Base-by-base conservation (phyloP, 1,140 invertebrate species). In the Anoplolepis gracilipes region DNA sequence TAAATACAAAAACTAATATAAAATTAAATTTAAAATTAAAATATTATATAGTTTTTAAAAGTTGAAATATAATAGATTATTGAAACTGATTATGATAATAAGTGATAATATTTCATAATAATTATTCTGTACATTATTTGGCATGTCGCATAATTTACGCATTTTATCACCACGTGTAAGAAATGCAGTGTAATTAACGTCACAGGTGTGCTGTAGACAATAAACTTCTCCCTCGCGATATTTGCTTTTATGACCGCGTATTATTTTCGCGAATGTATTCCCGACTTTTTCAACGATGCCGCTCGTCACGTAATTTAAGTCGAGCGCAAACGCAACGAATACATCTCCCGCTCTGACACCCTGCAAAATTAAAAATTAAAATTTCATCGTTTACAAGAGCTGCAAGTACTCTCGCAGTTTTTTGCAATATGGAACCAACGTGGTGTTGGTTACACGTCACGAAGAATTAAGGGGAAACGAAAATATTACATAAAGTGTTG, bases 361-460 rank as follows among this genome's bases (percentile, higher is more conserved):
- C 55, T 25, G 49, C 36, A 73, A 86, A 89, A 90, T 90, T 90
- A 87, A 77, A 85, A 85, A 89, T 90, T 87, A 87, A 90, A 90
- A 87, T 87, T 90, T 90, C 88, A 90, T 78, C 79, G 75, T 75
- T 90, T 89, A 90, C 88, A 87, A 75, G 76, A 39, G 61, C 30
- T 39, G 64, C 57, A 70, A 77, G 33, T 85, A 61, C 42, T 42
- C 65, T 4, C 46, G 53, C 1, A 53, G 46, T 39, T 89, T 82
- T 85, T 81, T 85, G 49, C 69, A 72, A 57, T 30, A n/a, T 33
- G 36, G 19, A 25, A 3, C 53, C 67, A 49, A 49, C 46, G 19
- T 19, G 78, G 78, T 82, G 78, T 70, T 61, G 57, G 46, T 55
- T 70, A 73, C 75, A 62, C 55, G 57, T 78, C 84, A 57, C 62